Evolutionary conservation across 2,113 vertebrate species (phyloP).

Genomic region (Sakesphorus luctuosus): DNA sequence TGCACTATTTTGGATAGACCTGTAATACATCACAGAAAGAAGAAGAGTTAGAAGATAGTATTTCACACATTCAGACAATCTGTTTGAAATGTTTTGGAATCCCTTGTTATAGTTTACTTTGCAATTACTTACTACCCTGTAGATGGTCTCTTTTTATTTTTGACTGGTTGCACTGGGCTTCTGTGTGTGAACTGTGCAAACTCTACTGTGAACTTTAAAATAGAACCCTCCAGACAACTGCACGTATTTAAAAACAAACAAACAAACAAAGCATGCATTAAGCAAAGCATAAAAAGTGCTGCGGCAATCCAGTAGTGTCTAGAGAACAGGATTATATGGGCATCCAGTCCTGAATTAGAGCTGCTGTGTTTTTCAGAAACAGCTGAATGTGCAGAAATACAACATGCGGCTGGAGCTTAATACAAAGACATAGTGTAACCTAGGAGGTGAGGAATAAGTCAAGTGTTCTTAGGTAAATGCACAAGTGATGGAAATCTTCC

Average conservation of each 20-base stretch:
- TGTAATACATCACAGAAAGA: not conserved
- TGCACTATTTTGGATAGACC: not conserved
- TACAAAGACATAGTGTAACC: not conserved
- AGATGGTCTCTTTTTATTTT: not conserved
- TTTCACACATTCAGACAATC: not conserved
- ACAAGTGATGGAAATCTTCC: not conserved
- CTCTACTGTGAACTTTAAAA: not conserved
- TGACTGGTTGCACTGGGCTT: not conserved
- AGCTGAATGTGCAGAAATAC: not conserved
- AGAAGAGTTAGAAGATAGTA: not conserved
- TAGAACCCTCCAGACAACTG: not conserved
- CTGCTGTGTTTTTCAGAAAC: not conserved
- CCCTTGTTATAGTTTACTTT: not conserved
- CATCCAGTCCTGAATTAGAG: not conserved
- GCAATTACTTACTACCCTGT: not conserved
- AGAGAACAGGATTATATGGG: not conserved
- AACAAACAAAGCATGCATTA: not conserved
- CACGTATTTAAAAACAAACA: not conserved
- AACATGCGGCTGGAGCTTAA: not conserved
- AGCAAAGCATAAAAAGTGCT: not conserved
- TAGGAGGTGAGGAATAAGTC: not conserved
- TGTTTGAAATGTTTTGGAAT: not conserved
- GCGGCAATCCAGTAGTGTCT: not conserved
- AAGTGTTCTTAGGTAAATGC: not conserved
- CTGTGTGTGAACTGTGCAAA: not conserved